These are phyloP conservation scores for Rhagonycha lutea DNA, from an alignment of 2,888 invertebrate genomes.

Conservation along the genomic window DNA sequence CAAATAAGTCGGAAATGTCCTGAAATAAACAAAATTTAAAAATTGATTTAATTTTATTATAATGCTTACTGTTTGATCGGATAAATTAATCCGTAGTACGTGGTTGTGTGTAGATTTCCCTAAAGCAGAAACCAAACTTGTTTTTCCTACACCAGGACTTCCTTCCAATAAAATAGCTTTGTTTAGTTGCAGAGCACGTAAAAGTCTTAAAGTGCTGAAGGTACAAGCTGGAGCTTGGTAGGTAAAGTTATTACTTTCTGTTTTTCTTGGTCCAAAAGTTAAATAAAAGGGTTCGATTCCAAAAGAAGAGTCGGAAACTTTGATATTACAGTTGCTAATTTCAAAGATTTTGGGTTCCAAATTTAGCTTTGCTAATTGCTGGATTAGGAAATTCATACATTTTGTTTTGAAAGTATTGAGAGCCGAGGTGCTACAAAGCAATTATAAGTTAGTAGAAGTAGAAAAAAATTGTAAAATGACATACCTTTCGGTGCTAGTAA, in stretches of 20 bases:
- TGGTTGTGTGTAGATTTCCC: slow-evolving; percentile 83
- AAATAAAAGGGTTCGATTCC: slow-evolving; percentile 82
- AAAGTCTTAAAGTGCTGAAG: slow-evolving; percentile 79
- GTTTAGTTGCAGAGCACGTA: slow-evolving; percentile 87
- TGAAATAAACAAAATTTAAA: slow-evolving; percentile 51
- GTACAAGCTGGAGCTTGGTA: slow-evolving; percentile 80
- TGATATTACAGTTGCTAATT: slow-evolving; percentile 39
- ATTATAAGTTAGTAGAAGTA: slow-evolving; percentile 9
- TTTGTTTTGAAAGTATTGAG: slow-evolving; percentile 53
- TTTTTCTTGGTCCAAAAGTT: slow-evolving; percentile 54
- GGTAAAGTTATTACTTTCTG: slow-evolving; percentile 60
- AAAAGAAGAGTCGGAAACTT: slow-evolving; percentile 58
- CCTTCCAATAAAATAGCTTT: slow-evolving; percentile 95
- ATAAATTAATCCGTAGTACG: slow-evolving; percentile 92
- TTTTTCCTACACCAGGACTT: slow-evolving; percentile 98
- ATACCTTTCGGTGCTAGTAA: slow-evolving; percentile 71
- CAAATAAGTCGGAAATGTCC: slow-evolving; percentile 97
- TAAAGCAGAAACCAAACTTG: slow-evolving; percentile 88
- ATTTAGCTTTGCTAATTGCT: slow-evolving; percentile 55
- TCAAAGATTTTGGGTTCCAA: slow-evolving; percentile 18
- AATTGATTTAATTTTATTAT: background rate
- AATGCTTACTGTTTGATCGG: slow-evolving; percentile 86
- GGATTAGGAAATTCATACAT: slow-evolving; percentile 62
- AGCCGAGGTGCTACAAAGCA: slow-evolving; percentile 45
- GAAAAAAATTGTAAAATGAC: slow-evolving; percentile 21